Conservation (phyloP, 2,113 vertebrate genomes). For the Prochilodus magdalenae region DNA sequence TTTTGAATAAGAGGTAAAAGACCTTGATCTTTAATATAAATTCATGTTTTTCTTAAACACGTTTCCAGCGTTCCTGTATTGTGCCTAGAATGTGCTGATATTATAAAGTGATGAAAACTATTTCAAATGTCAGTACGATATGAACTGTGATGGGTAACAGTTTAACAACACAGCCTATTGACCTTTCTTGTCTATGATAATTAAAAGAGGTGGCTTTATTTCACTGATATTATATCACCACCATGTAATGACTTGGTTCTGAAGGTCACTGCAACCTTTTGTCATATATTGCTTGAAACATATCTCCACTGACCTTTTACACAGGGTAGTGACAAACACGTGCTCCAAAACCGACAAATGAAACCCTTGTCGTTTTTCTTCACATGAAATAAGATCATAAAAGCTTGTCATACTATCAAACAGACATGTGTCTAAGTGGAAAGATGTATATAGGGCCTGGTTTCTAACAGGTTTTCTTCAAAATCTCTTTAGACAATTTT, state of each 20-base stretch:
- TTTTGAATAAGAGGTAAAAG: too few relatives aligned
- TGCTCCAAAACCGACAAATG: background rate
- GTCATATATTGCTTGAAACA: background rate
- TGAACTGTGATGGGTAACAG: background rate
- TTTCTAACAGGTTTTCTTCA: too few relatives aligned
- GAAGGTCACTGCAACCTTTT: background rate
- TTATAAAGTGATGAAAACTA: background rate
- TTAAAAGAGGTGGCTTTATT: slow-evolving; percentile 1
- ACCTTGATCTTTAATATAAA: too few relatives aligned
- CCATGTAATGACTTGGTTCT: background rate
- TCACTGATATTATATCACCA: background rate
- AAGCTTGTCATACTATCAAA: too few relatives aligned
- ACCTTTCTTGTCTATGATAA: slow-evolving; percentile 15
- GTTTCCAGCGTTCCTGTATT: too few relatives aligned
- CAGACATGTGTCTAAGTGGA: too few relatives aligned
- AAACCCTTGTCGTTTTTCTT: background rate
- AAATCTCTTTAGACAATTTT: too few relatives aligned
- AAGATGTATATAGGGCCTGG: too few relatives aligned
- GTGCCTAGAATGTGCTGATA: too few relatives aligned
- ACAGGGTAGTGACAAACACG: background rate
- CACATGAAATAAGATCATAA: background rate
- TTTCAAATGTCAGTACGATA: background rate
- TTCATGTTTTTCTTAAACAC: too few relatives aligned
- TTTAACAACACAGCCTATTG: background rate
- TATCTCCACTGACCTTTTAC: background rate